phyloP scores from a whole-genome alignment of 2,113 vertebrate species.

The Condylura cristata region DNA sequence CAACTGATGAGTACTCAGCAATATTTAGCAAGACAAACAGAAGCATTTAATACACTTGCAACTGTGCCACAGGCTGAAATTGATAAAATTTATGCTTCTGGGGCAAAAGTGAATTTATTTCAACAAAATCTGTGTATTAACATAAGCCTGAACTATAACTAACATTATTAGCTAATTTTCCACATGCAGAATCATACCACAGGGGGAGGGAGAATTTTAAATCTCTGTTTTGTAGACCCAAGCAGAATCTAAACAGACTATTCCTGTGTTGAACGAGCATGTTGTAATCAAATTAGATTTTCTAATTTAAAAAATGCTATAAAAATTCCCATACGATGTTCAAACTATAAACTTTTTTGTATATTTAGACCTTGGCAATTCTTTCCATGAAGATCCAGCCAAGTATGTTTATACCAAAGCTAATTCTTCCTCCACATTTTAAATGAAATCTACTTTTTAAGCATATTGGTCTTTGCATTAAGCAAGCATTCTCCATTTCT shows the following conservation, averaged over 20 bases:
- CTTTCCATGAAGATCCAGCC: slow-evolving; percentile 23
- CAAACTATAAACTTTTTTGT: slow-evolving; percentile 28
- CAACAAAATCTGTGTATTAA: slow-evolving; percentile 13
- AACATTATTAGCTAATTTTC: slow-evolving; percentile 17
- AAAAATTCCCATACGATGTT: slow-evolving; percentile 46
- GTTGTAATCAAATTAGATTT: slow-evolving; percentile 24
- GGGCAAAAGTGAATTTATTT: slow-evolving; percentile 36
- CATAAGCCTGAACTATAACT: not conserved
- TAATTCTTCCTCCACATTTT: slow-evolving; percentile 46
- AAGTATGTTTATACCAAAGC: slow-evolving; percentile 45
- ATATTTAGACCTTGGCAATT: slow-evolving; percentile 54
- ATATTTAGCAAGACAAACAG: not conserved
- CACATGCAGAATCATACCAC: not conserved
- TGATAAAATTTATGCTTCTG: not conserved
- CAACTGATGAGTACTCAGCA: not conserved
- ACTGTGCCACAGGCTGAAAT: not conserved
- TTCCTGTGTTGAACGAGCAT: not conserved
- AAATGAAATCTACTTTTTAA: slow-evolving; percentile 32
- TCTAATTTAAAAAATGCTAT: slow-evolving; percentile 46
- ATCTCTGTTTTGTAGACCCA: not conserved
- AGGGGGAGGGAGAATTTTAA: not conserved
- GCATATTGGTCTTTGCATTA: slow-evolving; percentile 36
- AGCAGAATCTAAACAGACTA: slow-evolving; percentile 44
- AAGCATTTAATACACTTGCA: not conserved
- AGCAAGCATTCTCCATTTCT: slow-evolving; percentile 8